phyloP scores from a whole-genome alignment of 2,113 vertebrate species.

The Saimiri boliviensis region DNA sequence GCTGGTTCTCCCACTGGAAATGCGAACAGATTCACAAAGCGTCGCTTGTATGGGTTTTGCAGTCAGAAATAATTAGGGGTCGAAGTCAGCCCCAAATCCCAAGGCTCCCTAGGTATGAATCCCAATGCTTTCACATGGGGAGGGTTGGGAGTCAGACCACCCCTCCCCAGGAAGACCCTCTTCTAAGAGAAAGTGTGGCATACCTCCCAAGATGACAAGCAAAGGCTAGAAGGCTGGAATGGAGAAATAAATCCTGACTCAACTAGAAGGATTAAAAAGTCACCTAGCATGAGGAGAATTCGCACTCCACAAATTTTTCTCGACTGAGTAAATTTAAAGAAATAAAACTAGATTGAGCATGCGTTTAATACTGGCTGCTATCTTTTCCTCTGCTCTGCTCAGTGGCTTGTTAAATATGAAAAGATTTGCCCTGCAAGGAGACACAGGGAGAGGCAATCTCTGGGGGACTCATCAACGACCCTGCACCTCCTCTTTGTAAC shows the following conservation, averaged over 20 bases:
- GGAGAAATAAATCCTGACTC: slow-evolving; percentile 82
- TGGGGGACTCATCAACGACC: slow-evolving; percentile 67
- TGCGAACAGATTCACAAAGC: slow-evolving; percentile 55
- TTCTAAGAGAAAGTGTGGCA: slow-evolving; percentile 47
- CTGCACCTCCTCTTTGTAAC: slow-evolving; percentile 31
- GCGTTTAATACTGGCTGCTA: slow-evolving; percentile 85
- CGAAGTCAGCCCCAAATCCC: slow-evolving; percentile 2
- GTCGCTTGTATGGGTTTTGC: slow-evolving; percentile 45
- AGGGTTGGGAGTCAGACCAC: neutral
- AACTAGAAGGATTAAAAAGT: slow-evolving; percentile 80
- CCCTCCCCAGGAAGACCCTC: neutral
- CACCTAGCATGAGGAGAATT: slow-evolving; percentile 83
- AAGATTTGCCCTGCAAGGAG: slow-evolving; percentile 82
- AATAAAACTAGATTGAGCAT: slow-evolving; percentile 88
- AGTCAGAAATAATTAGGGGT: slow-evolving; percentile 68
- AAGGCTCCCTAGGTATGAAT: neutral
- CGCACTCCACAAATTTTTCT: slow-evolving; percentile 86
- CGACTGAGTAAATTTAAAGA: slow-evolving; percentile 86
- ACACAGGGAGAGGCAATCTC: slow-evolving; percentile 65
- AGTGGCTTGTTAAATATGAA: slow-evolving; percentile 88
- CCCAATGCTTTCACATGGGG: neutral
- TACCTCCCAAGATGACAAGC: neutral
- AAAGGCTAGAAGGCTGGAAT: neutral
- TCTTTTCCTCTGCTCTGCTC: slow-evolving; percentile 83
- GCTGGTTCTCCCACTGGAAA: slow-evolving; percentile 20